Percentiles rank a stretch among this genome's conserved stretches.
Conservation (phyloP, 2,113 vertebrate genomes). For the Halcyon senegalensis region DNA sequence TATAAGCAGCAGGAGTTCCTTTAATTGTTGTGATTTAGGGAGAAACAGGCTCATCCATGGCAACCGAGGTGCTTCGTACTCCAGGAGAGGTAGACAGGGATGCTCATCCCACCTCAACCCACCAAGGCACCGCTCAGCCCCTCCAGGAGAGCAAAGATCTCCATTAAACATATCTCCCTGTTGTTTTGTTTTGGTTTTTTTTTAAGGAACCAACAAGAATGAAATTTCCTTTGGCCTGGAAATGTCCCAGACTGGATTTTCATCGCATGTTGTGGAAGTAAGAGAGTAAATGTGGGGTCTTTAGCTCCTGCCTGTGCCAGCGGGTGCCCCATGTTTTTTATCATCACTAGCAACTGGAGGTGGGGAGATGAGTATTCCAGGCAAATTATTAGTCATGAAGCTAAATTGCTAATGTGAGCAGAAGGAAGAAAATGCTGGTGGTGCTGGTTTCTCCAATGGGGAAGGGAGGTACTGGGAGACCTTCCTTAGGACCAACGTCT, state of each 20-base stretch:
- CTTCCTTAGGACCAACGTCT: neutral
- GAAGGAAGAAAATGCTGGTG: neutral
- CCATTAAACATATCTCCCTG: neutral
- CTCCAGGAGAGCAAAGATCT: neutral
- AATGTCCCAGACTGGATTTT: constrained; percentile 99
- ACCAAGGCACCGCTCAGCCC: rapidly evolving
- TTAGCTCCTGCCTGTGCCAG: neutral
- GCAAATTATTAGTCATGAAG: neutral
- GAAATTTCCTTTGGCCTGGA: constrained; percentile 92
- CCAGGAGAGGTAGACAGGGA: neutral
- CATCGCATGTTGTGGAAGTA: constrained; percentile 93
- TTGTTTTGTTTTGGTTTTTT: neutral
- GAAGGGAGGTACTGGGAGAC: neutral
- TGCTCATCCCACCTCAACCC: too few relatives aligned
- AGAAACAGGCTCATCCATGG: neutral
- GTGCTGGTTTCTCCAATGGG: neutral
- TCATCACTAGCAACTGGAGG: rapidly evolving
- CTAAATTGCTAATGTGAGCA: rapidly evolving
- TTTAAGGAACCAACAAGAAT: constrained; percentile 89
- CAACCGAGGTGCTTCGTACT: neutral
- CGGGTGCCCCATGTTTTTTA: neutral
- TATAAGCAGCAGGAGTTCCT: rapidly evolving
- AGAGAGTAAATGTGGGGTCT: neutral
- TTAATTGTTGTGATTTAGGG: neutral
- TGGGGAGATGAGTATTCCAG: neutral